Evolutionary conservation across 2,888 invertebrate species (phyloP), one percentile per base, ranked within the genome.

Genomic region (Calameuta pallipes): DNA sequence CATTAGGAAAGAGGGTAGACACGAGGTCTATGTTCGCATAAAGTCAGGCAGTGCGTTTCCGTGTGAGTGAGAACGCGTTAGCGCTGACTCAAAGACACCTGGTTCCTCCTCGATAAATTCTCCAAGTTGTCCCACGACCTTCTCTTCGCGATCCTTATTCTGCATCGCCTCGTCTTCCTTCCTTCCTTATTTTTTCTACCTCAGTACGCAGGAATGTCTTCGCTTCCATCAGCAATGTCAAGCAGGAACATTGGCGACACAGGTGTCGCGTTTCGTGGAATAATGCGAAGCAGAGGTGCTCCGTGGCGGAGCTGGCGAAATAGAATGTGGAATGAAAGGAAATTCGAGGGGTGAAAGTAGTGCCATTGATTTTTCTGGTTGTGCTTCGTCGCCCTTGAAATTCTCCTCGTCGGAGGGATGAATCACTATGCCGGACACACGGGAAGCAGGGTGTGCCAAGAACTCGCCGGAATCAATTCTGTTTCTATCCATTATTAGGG

Each of bases 41-140:
- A 56, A 56, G 56, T 23, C 56, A 56, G 56, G 9, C 56, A 23
- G 2, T 9, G 9, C 23, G 56, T 56, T 56, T 56, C 23, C 56
- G 23, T 56, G 56, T 2, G 9, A 56, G 56, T 33, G 69, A 76
- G 77, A 69, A 78, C 73, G 80, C 82, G 79, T 35, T 81, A 77
- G 82, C 79, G 76, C 80, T 80, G 79, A 37, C 80, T 80, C 79
- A 82, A 83, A 85, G 84, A 83, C 87, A 87, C 85, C 87, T 85
- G 85, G 85, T 86, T 85, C 82, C 82, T 75, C 79, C 70, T 87
- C 87, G 86, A 89, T 88, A 87, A 88, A 87, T 87, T 81, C 82
- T 81, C 82, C 56, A 56, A 9, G 80, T 74, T 81, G 79, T 79
- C 78, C 81, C 82, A 78, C 80, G 78, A 78, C 56, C 78, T 80